A percentile compares a stretch with the other conserved stretches of the same genome.
phyloP scores from a whole-genome alignment of 2,888 invertebrate species.

The Eristalis intricaria region DNA sequence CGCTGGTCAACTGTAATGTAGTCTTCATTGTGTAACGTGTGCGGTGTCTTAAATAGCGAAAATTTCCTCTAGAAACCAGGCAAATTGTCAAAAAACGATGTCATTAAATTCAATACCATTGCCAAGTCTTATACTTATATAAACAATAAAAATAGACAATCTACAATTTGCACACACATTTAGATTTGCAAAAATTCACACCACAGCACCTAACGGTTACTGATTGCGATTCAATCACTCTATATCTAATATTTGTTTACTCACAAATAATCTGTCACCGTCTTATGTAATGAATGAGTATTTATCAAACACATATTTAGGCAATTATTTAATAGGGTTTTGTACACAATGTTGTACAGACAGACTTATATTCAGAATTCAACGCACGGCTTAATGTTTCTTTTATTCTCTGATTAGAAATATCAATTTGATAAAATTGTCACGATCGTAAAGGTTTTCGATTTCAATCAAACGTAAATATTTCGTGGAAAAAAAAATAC shows the following conservation, averaged over 20 bases:
- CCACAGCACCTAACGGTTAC: neutral
- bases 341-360: neutral
- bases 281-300: neutral
- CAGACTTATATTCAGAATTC: neutral
- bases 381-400: neutral
- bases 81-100: too few relatives aligned
- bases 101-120: too few relatives aligned
- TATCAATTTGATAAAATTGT: neutral
- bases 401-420: neutral
- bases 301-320: neutral
- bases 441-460: neutral
- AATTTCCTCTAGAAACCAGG: too few relatives aligned
- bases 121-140: too few relatives aligned
- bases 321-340: neutral
- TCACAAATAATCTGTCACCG: neutral
- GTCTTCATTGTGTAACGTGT: too few relatives aligned
- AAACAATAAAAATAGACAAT: too few relatives aligned
- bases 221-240: neutral
- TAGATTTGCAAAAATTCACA: neutral
- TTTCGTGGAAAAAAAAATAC: neutral
- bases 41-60: too few relatives aligned
- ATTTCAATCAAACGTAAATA: neutral
- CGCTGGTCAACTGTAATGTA: too few relatives aligned
- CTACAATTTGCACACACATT: neutral
- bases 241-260: neutral